Percentiles rank a stretch among this genome's conserved stretches.
phyloP scores from a whole-genome alignment of 2,888 invertebrate species.

The Lepas anatifera region DNA sequence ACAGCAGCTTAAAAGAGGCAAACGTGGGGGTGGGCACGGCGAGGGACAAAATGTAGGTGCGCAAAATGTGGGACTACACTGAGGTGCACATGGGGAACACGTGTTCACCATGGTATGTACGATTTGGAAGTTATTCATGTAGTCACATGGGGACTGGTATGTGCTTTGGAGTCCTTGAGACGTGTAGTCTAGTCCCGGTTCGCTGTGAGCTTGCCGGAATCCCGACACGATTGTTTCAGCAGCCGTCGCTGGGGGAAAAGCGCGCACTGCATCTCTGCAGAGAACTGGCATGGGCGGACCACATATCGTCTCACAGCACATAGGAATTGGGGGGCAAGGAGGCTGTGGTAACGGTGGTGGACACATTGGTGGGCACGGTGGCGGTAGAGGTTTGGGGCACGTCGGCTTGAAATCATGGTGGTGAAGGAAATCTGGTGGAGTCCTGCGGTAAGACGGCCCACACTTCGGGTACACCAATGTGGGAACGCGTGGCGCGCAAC shows the following conservation, averaged over 20 bases:
- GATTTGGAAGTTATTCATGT: background rate
- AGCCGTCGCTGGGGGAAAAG: background rate
- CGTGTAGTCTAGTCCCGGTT: background rate
- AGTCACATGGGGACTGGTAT: background rate
- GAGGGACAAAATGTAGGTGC: background rate
- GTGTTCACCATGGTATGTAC: background rate
- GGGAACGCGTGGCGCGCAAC: background rate
- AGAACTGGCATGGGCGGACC: background rate
- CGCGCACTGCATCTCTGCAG: background rate
- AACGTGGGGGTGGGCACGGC: background rate
- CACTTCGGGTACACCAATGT: background rate
- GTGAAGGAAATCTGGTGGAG: background rate
- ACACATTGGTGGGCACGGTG: background rate
- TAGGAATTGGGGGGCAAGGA: no score
- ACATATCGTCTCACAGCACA: background rate
- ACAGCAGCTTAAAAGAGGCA: background rate
- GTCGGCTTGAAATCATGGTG: constrained; percentile 1
- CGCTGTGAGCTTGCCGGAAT: background rate
- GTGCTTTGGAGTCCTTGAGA: background rate
- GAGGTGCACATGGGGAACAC: background rate
- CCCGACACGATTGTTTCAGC: background rate
- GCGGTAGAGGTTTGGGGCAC: no score
- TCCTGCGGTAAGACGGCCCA: background rate
- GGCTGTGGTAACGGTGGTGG: background rate
- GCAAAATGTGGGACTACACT: background rate